These are phyloP conservation scores for Drosophila sturtevanti DNA, from an alignment of 1,140 invertebrate genomes.

Conservation along the genomic window DNA sequence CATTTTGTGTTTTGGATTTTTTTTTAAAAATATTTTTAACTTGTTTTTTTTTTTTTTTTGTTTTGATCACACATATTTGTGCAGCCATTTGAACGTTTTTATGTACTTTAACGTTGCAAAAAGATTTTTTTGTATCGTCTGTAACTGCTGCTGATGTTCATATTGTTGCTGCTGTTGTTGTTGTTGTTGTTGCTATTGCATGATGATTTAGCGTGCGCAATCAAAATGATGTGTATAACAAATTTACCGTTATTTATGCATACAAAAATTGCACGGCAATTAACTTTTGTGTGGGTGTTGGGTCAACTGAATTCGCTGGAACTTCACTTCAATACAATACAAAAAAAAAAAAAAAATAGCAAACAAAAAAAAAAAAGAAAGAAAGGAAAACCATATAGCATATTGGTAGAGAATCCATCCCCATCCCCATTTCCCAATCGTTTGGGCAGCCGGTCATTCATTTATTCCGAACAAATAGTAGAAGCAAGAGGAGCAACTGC, in stretches of 20 bases:
- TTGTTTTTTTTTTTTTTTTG: conserved; percentile 28
- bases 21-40: conserved; percentile 35
- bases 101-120: conserved; percentile 36
- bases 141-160: not conserved
- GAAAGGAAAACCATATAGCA: conserved; percentile 54
- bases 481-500: conserved; percentile 21
- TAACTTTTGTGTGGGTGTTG: conserved; percentile 61
- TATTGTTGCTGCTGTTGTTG: conserved; percentile 5
- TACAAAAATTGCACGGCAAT: conserved; percentile 81
- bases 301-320: conserved; percentile 12
- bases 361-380: conserved; percentile 38
- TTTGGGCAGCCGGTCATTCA: not conserved
- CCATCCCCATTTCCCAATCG: conserved; percentile 8
- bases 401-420: conserved; percentile 48
- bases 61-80: conserved; percentile 50
- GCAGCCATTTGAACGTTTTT: conserved; percentile 65
- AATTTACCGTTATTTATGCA: conserved; percentile 81
- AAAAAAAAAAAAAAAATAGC: not conserved
- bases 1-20: conserved; percentile 17
- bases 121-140: conserved; percentile 17
- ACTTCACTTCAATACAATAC: not conserved
- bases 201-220: conserved; percentile 76
- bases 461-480: conserved; percentile 61
- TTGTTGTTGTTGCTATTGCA: conserved; percentile 26
- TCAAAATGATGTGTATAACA: conserved; percentile 81